These are phyloP conservation scores for Loxodonta africana DNA, from an alignment of 2,113 vertebrate species.

Conservation along the genomic window DNA sequence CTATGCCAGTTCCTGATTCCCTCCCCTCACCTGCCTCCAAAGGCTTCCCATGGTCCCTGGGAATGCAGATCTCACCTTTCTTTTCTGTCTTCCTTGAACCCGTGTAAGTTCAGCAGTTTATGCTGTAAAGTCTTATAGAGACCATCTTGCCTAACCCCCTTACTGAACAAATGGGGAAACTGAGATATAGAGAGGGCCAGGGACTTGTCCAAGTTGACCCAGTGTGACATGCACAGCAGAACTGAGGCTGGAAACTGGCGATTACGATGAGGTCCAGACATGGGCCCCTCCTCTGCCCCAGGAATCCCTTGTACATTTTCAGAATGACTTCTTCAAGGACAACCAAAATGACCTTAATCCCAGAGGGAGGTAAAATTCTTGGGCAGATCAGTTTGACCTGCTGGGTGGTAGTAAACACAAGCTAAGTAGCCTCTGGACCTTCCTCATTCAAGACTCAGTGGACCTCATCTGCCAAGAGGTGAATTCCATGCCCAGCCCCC, in stretches of 20 bases:
- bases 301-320: background rate
- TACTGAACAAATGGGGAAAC: background rate
- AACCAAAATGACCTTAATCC: background rate
- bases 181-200: no score
- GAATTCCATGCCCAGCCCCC: background rate
- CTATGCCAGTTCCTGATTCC: background rate
- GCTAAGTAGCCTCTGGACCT: background rate
- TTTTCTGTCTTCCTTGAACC: background rate
- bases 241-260: background rate
- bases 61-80: background rate
- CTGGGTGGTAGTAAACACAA: background rate
- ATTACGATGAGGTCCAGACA: background rate
- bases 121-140: background rate
- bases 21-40: background rate
- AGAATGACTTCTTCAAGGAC: conserved; percentile 24
- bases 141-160: background rate
- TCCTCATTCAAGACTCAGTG: background rate
- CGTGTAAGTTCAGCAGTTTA: background rate
- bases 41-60: background rate
- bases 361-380: background rate
- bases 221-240: background rate
- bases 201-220: background rate
- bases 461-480: background rate
- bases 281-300: background rate
- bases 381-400: background rate